These are phyloP conservation scores for Petrosia ficiformis DNA, from an alignment of 37 sponge, comb jelly and placozoan species.

Conservation along the genomic window DNA sequence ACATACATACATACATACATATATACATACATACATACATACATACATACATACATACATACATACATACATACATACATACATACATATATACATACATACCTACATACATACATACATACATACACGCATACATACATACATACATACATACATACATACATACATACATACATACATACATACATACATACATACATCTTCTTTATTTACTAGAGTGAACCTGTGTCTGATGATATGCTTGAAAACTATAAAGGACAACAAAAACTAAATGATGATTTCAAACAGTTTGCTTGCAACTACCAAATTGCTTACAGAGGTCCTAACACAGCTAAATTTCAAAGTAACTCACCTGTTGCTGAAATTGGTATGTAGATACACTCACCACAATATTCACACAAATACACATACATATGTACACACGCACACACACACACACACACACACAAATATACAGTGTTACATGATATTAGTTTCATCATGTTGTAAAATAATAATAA, in stretches of 20 bases:
- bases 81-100: too few species aligned
- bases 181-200: too few species aligned
- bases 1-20: conserved; percentile 1
- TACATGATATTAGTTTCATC: neutral
- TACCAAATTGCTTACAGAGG: conserved; percentile 45
- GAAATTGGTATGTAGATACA: neutral
- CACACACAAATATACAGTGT: conserved; percentile 34
- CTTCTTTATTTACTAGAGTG: too few species aligned
- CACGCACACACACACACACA: conserved; percentile 41
- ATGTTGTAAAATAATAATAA: too few species aligned
- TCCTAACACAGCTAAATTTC: conserved; percentile 40
- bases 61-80: too few species aligned
- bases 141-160: too few species aligned
- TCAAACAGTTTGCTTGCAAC: conserved; percentile 39
- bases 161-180: too few species aligned
- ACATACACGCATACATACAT: too few species aligned
- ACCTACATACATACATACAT: too few species aligned
- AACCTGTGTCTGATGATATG: neutral
- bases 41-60: too few species aligned
- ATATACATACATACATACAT: too few species aligned
- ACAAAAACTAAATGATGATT: conserved; percentile 45
- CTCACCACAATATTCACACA: too few species aligned
- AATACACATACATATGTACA: neutral
- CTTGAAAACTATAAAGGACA: conserved; percentile 22
- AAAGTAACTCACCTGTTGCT: conserved; percentile 8